phyloP scores from a whole-genome alignment of 2,113 vertebrate species.

The Channa argus region DNA sequence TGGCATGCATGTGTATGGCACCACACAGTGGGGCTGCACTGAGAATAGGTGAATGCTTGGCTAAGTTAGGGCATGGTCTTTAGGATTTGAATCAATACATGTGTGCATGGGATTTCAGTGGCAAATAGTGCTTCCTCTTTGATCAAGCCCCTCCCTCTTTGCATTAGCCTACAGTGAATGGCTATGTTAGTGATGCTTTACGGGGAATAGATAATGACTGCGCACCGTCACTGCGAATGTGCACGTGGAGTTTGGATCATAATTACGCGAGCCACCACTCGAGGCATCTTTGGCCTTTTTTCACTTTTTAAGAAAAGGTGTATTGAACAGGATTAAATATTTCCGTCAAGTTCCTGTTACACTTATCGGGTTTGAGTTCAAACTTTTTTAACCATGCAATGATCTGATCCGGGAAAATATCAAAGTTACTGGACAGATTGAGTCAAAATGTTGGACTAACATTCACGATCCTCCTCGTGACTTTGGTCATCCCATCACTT shows the following conservation, averaged over 20 bases:
- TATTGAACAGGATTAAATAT: not conserved
- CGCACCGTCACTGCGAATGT: conserved; percentile 48
- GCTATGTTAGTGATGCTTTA: conserved; percentile 62
- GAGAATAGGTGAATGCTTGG: conserved; percentile 26
- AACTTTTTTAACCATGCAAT: too few species aligned
- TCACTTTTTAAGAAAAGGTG: not conserved
- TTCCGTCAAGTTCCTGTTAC: not conserved
- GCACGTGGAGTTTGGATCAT: conserved; percentile 3
- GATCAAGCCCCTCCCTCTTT: conserved; percentile 31
- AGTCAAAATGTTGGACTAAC: not conserved
- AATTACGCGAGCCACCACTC: not conserved
- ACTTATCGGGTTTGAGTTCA: too few species aligned
- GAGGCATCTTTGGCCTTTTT: not conserved
- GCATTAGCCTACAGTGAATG: conserved; percentile 56
- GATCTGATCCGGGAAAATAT: not conserved
- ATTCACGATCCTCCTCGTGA: not conserved
- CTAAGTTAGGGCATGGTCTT: conserved; percentile 15
- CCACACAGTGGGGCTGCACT: conserved; percentile 11
- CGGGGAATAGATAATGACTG: conserved; percentile 50
- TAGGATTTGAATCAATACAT: conserved; percentile 4
- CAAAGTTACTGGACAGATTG: not conserved
- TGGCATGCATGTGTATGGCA: conserved; percentile 59
- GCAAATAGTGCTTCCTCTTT: conserved; percentile 43
- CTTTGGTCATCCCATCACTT: not conserved
- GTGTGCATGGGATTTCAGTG: not conserved